Evolutionary conservation across 1,140 invertebrate species (phyloP), one percentile per base, ranked within the genome.

Genomic region (Camponotus vicinus): DNA sequence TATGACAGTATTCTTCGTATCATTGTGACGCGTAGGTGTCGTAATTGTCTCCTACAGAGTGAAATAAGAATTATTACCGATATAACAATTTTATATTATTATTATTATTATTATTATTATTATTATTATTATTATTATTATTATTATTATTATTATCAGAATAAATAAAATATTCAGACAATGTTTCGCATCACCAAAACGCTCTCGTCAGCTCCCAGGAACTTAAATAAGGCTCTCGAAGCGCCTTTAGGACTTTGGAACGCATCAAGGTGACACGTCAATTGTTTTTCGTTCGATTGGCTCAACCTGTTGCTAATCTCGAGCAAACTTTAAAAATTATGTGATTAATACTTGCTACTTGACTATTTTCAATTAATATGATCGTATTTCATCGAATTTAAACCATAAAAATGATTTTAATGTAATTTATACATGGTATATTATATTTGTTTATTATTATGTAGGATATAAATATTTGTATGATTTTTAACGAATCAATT

Each of bases 101-200:
- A 21, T 21, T 21, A 52, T 52, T 52, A 15, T 52, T 15, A 52
- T 52, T 3, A 52, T 15, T 52, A 27, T 27, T 21, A 21, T 21
- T 21, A 52, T 52, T 52, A 15, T 52, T 15, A 52, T 52, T 3
- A 52, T 15, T 52, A 52, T 52, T 52, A 52, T 52, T 21, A 21
- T 21, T 21, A 52, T 52, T 52, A 15, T 52, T 15, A 52, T 52
- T 3, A 52, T 15, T 52, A 27, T 27, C 27, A 27, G 49, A 9
- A 40, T 15, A 64, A 32, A 37, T 15, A 42, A 32, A 27, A 32
- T 18, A 9, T 11, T 37, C 45, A 15, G 3, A 83, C 11, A 5
- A 83, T 83, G 79, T 3, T 83, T 34, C 79, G 79, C 3, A 21
- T 83, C 40, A n/a, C 55, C 0, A 83, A 61, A 7, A 3, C 34